Conservation (phyloP, 2,113 vertebrate genomes). For the Mirounga angustirostris region DNA sequence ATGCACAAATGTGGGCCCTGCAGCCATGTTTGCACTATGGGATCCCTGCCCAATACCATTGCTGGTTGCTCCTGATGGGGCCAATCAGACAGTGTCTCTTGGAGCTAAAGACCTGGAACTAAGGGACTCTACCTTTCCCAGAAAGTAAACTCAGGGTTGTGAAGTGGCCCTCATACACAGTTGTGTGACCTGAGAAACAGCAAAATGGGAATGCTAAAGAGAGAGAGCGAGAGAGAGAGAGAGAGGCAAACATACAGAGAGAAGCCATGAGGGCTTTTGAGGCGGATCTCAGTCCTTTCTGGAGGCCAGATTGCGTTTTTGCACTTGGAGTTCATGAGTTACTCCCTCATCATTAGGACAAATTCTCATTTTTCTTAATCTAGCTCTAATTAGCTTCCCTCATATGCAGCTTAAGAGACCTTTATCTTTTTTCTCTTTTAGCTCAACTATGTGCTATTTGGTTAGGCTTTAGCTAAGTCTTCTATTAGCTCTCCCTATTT, state of each 20-base stretch:
- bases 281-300: neutral
- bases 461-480: neutral
- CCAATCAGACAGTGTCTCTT: neutral
- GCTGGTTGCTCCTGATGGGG: no score
- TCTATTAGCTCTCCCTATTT: neutral
- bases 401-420: neutral
- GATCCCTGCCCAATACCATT: neutral
- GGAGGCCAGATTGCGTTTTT: neutral
- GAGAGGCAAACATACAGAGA: neutral
- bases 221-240: neutral
- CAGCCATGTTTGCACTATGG: neutral
- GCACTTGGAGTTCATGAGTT: neutral
- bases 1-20: neutral
- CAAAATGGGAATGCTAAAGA: neutral
- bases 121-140: neutral
- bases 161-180: neutral
- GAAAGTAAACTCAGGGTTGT: neutral
- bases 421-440: conserved; percentile 15
- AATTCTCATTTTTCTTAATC: conserved; percentile 46
- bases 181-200: neutral
- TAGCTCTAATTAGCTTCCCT: conserved; percentile 45
- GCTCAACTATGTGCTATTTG: neutral
- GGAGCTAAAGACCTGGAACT: neutral
- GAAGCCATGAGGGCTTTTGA: neutral
- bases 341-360: neutral